Evolutionary conservation across 2,888 invertebrate species (phyloP).

Genomic region (Parochlus steinenii): DNA sequence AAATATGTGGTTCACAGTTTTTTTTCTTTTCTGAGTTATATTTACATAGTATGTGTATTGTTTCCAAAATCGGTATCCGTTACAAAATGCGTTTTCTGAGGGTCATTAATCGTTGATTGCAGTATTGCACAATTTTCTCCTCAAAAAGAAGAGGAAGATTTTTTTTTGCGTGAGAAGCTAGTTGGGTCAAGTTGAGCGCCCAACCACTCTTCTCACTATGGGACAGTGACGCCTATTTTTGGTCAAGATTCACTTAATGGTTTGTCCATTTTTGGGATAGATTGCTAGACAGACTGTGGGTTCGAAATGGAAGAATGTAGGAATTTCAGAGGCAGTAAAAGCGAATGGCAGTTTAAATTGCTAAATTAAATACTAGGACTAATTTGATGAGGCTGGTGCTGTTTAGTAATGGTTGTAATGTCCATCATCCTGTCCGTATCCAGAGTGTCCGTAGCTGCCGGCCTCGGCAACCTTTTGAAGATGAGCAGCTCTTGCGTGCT

Average conservation of each 20-base stretch:
- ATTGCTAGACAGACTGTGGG: neutral
- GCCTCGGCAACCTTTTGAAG: slow-evolving; percentile 28
- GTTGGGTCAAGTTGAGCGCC: neutral
- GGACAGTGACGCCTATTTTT: slow-evolving; percentile 3
- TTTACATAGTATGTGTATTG: neutral
- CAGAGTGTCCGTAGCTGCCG: slow-evolving; percentile 14
- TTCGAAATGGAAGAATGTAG: neutral
- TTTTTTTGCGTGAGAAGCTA: slow-evolving; percentile 2
- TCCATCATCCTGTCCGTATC: slow-evolving; percentile 16
- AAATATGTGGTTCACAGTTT: neutral
- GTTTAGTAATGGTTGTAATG: too few species aligned
- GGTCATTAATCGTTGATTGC: neutral
- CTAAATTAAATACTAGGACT: too few species aligned
- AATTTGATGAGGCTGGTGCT: too few species aligned
- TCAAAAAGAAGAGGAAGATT: too few species aligned
- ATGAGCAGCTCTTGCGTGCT: slow-evolving; percentile 30
- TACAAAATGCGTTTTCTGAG: slow-evolving; percentile 3
- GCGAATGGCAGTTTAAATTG: neutral
- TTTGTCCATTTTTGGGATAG: neutral
- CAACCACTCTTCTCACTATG: slow-evolving; percentile 1
- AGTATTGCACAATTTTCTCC: neutral
- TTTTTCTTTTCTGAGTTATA: slow-evolving; percentile 2
- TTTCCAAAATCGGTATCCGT: slow-evolving; percentile 6
- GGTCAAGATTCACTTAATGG: slow-evolving; percentile 1
- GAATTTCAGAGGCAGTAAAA: neutral